Evolutionary conservation across 2,797 vertebrate genomes (phyloP).

Genomic region (Sebastes trivittatus): DNA sequence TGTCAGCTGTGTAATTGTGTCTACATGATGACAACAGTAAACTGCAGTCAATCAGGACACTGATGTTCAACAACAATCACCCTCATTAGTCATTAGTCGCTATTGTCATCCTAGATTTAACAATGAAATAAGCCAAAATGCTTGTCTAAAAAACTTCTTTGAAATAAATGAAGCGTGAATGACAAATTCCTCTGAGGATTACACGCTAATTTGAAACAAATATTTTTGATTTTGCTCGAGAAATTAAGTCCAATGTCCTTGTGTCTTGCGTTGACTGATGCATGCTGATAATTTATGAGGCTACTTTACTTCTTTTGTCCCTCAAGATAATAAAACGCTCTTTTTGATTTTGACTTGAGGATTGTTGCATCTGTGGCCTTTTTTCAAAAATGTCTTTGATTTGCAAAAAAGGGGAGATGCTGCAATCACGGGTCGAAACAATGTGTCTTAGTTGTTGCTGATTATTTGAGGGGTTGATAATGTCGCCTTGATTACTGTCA

Average conservation of each 20-base stretch:
- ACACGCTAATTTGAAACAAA: neutral
- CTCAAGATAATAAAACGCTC: neutral
- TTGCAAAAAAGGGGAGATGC: neutral
- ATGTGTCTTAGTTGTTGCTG: neutral
- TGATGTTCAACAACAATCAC: constrained; percentile 37
- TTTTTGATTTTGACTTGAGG: neutral
- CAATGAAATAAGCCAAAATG: neutral
- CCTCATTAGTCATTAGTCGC: constrained; percentile 34
- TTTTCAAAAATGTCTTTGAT: neutral
- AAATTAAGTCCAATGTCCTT: neutral
- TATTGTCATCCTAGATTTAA: constrained; percentile 30
- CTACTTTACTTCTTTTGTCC: neutral
- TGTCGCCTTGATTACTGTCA: constrained; percentile 21
- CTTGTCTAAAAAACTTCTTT: neutral
- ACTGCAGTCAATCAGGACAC: constrained; percentile 35
- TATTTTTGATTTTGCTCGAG: neutral
- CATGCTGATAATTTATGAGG: neutral
- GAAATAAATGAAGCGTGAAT: neutral
- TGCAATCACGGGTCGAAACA: constrained; percentile 5
- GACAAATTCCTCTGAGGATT: neutral
- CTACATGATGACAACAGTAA: constrained; percentile 32
- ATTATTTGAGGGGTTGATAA: constrained; percentile 12
- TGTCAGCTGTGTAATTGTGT: constrained; percentile 47
- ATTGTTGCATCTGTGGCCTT: neutral
- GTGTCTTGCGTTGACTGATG: constrained; percentile 4